A percentile compares a stretch with the other conserved stretches of the same genome.
phyloP scores from a whole-genome alignment of 2,113 vertebrate genomes.

The Cynoglossus semilaevis region DNA sequence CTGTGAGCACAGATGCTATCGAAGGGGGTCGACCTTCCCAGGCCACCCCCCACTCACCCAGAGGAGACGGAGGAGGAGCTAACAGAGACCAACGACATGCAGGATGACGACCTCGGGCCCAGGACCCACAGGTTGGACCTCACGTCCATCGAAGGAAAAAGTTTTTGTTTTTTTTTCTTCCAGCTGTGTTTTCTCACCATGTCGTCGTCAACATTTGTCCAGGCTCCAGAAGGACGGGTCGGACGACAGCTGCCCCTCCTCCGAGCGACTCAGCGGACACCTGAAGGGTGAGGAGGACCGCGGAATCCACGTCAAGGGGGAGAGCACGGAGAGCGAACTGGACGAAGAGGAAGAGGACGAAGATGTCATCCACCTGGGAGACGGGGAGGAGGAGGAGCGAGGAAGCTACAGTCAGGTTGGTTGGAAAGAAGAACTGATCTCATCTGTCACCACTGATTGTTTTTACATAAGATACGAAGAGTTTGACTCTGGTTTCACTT shows the following conservation, averaged over 20 bases:
- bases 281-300: slow-evolving; percentile 54
- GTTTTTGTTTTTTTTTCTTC: too few species aligned
- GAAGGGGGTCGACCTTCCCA: slow-evolving; percentile 61
- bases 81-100: slow-evolving; percentile 72
- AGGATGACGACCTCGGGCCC: slow-evolving; percentile 49
- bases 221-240: slow-evolving; percentile 66
- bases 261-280: slow-evolving; percentile 24
- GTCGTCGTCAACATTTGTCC: too few species aligned
- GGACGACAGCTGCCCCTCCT: slow-evolving; percentile 47
- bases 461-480: too few species aligned
- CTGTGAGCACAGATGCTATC: slow-evolving; percentile 57
- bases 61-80: slow-evolving; percentile 71
- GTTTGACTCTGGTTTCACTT: too few species aligned
- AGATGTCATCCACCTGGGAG: slow-evolving; percentile 57
- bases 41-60: slow-evolving; percentile 65
- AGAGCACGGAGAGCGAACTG: slow-evolving; percentile 67
- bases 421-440: too few species aligned
- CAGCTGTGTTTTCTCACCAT: too few species aligned
- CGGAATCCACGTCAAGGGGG: slow-evolving; percentile 54
- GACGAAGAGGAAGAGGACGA: slow-evolving; percentile 72
- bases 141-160: neutral
- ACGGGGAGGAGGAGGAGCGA: slow-evolving; percentile 59
- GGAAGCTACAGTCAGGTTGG: slow-evolving; percentile 59
- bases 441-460: too few species aligned
- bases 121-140: slow-evolving; percentile 44